These are phyloP conservation scores for Drosophila nr. fundita DNA, from an alignment of 2,888 invertebrate genomes.

Conservation along the genomic window DNA sequence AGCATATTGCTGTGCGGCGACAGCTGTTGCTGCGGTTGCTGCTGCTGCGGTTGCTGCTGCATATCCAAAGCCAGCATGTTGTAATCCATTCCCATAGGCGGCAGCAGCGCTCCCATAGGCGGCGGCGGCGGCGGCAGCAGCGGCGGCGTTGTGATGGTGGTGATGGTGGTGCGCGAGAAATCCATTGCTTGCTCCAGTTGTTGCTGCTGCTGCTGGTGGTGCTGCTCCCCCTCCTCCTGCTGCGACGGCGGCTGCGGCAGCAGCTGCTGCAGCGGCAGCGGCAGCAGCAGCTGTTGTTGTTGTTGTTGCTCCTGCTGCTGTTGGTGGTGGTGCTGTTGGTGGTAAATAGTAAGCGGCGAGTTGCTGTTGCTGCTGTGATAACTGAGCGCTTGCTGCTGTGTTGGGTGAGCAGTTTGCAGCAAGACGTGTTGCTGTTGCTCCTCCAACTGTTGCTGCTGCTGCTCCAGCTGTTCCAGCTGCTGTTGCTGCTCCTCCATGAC, in stretches of 20 bases:
- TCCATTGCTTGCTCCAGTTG: conserved; percentile 74
- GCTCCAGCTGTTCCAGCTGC: conserved; percentile 43
- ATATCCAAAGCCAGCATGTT: conserved; percentile 85
- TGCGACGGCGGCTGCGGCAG: conserved; percentile 69
- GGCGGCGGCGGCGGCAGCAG: conserved; percentile 76
- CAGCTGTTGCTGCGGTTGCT: conserved; percentile 74
- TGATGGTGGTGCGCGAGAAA: conserved; percentile 80
- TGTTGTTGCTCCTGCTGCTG: conserved; percentile 42
- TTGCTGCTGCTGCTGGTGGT: conserved; percentile 62
- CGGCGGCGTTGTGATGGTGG: conserved; percentile 53
- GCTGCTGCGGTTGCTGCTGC: conserved; percentile 81
- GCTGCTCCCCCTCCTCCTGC: conserved; percentile 66
- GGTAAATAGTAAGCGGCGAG: conserved; percentile 62
- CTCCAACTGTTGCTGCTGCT: conserved; percentile 24
- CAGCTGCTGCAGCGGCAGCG: conserved; percentile 34
- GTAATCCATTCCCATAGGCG: conserved; percentile 81
- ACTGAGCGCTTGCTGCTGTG: conserved; percentile 59
- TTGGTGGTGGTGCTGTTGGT: conserved; percentile 44
- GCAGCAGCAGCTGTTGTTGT: conserved; percentile 34
- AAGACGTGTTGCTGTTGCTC: conserved; percentile 39
- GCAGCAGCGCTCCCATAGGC: conserved; percentile 81
- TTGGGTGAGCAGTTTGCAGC: conserved; percentile 56
- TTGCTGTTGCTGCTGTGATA: conserved; percentile 55
- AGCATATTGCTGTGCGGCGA: conserved; percentile 78
- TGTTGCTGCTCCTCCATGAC: conserved; percentile 84